Conservation (phyloP, 92 coral and sea anemone genomes). For the Ricordea florida region DNA sequence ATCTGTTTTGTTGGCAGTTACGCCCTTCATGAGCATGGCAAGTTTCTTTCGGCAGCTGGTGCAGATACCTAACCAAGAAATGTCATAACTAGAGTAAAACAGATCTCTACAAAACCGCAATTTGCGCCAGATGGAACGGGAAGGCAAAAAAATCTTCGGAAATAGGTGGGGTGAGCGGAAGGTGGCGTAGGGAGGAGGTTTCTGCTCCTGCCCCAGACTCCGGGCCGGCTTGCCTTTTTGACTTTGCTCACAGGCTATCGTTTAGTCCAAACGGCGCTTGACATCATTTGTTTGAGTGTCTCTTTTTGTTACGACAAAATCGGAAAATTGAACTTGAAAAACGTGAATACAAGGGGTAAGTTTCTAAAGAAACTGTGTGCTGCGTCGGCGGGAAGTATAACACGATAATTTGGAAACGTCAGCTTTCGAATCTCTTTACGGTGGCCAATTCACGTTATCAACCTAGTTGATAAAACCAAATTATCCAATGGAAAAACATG, state of each 20-base stretch:
- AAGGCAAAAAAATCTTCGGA: neutral
- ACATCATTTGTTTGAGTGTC: too few species aligned
- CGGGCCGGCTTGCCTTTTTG: neutral
- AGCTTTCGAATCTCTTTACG: too few species aligned
- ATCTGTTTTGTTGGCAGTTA: neutral
- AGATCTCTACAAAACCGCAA: slow-evolving; percentile 13
- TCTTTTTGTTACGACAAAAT: too few species aligned
- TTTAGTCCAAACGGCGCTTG: slow-evolving; percentile 7
- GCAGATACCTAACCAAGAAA: slow-evolving; percentile 33
- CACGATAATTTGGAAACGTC: too few species aligned
- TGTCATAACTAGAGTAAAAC: neutral
- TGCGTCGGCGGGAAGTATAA: too few species aligned
- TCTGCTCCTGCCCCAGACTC: slow-evolving; percentile 10
- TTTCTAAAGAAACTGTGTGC: slow-evolving; percentile 14
- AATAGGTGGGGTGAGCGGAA: neutral
- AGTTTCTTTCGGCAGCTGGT: slow-evolving; percentile 41
- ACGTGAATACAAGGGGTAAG: neutral
- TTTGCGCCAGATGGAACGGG: slow-evolving; percentile 6
- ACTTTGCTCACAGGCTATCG: slow-evolving; percentile 1
- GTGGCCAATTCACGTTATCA: too few species aligned
- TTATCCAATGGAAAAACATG: too few species aligned
- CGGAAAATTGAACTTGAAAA: slow-evolving; percentile 5
- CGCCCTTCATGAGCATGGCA: neutral
- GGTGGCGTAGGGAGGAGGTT: neutral
- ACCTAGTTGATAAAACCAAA: too few species aligned